Conservation (phyloP, 1,140 invertebrate genomes). For the Orius insidiosus region DNA sequence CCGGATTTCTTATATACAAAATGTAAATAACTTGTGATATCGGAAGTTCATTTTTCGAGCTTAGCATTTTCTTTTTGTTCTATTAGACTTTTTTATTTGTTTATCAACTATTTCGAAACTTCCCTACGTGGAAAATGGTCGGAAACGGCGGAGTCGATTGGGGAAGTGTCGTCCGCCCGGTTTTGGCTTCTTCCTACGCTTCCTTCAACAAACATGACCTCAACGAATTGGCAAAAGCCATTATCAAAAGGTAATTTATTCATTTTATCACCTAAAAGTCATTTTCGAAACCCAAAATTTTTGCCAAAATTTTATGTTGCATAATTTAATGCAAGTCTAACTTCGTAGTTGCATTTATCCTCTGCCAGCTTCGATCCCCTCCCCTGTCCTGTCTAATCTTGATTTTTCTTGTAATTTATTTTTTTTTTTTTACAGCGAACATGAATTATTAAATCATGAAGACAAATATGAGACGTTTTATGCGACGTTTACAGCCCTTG, state of each 20-base stretch:
- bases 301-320: neutral
- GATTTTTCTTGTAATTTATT: too few species aligned
- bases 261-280: too few species aligned
- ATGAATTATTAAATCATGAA: conserved; percentile 52
- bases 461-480: conserved; percentile 59
- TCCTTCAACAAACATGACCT: conserved; percentile 69
- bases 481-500: conserved; percentile 52
- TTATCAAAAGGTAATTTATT: conserved; percentile 70
- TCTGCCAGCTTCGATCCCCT: neutral
- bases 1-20: too few species aligned
- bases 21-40: too few species aligned
- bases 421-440: conserved; percentile 46
- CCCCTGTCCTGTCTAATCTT: conserved; percentile 2
- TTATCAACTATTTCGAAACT: too few species aligned
- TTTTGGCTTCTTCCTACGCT: conserved; percentile 62
- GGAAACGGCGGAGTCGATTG: conserved; percentile 48
- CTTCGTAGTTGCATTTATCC: neutral
- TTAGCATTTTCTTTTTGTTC: too few species aligned
- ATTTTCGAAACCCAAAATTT: too few species aligned
- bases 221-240: conserved; percentile 61
- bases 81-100: too few species aligned
- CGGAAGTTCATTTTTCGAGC: too few species aligned
- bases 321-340: neutral
- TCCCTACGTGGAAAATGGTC: conserved; percentile 7
- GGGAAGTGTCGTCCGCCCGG: conserved; percentile 67